A percentile compares a stretch with the other conserved stretches of the same genome.
These are phyloP conservation scores for Petrolisthes cinctipes DNA, from an alignment of 2,888 invertebrate species.

Conservation along the genomic window DNA sequence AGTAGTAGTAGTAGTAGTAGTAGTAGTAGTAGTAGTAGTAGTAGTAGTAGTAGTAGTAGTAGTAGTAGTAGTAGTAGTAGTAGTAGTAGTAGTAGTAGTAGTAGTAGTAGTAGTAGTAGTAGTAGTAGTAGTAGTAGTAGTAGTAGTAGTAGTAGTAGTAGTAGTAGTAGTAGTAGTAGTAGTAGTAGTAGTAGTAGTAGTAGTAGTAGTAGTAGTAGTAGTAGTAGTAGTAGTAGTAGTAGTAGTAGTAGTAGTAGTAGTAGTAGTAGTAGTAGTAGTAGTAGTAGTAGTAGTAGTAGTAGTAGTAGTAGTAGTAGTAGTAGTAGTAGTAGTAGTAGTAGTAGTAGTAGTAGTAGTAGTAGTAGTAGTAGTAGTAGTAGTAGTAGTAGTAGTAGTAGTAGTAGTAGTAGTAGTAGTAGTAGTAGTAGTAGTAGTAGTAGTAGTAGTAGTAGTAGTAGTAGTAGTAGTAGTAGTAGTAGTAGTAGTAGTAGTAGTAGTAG, in stretches of 20 bases:
- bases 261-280: slow-evolving; percentile 20
- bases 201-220: slow-evolving; percentile 24
- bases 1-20: slow-evolving; percentile 27
- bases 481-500: too few species aligned
- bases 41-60: slow-evolving; percentile 28
- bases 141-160: slow-evolving; percentile 27
- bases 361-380: slow-evolving; percentile 23
- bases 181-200: slow-evolving; percentile 30
- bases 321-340: slow-evolving; percentile 31
- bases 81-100: slow-evolving; percentile 28
- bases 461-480: too few species aligned
- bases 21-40: slow-evolving; percentile 29
- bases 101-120: slow-evolving; percentile 21
- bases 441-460: too few species aligned
- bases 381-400: not conserved
- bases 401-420: too few species aligned
- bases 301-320: slow-evolving; percentile 30
- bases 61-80: slow-evolving; percentile 26
- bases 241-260: slow-evolving; percentile 31
- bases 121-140: slow-evolving; percentile 22
- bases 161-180: slow-evolving; percentile 25
- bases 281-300: slow-evolving; percentile 19
- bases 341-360: slow-evolving; percentile 24
- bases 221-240: slow-evolving; percentile 30
- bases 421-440: too few species aligned